These are phyloP conservation scores for Microchirus variegatus DNA, from an alignment of 2,797 vertebrate genomes.

Conservation along the genomic window DNA sequence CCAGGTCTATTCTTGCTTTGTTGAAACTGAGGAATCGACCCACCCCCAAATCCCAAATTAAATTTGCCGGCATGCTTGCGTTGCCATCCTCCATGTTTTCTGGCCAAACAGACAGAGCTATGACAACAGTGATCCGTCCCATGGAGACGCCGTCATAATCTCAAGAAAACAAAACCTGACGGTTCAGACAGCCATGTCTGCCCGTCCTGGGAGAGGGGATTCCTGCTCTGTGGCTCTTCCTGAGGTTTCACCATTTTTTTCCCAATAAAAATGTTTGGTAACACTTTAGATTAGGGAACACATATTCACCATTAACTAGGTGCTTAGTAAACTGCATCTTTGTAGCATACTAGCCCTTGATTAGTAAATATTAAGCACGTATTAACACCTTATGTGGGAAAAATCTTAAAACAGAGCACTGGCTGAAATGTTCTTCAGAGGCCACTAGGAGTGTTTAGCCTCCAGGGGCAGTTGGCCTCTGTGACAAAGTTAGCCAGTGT, in stretches of 20 bases:
- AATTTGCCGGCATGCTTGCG: slow-evolving; percentile 8
- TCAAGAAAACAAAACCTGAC: slow-evolving; percentile 25
- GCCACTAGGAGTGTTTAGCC: slow-evolving; percentile 26
- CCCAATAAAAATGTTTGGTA: no score
- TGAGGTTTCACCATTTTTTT: no score
- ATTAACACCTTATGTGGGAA: no score
- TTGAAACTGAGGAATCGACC: not conserved
- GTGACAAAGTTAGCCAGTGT: slow-evolving; percentile 26
- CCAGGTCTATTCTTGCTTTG: not conserved
- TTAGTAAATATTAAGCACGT: no score
- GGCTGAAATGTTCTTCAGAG: slow-evolving; percentile 28
- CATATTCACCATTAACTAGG: no score
- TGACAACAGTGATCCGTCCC: slow-evolving; percentile 26
- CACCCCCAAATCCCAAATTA: slow-evolving; percentile 9
- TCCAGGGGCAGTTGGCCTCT: slow-evolving; percentile 53
- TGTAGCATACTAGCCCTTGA: no score
- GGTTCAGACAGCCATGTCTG: not conserved
- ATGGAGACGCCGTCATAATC: slow-evolving; percentile 15
- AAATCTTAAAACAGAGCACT: not conserved
- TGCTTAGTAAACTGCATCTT: no score
- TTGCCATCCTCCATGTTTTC: slow-evolving; percentile 31
- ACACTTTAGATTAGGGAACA: no score
- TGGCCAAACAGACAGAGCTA: slow-evolving; percentile 21
- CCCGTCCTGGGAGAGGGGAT: no score
- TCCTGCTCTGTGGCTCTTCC: no score